Conservation (phyloP, 2,797 vertebrate genomes). For the Parauchenoglanis ngamensis region DNA sequence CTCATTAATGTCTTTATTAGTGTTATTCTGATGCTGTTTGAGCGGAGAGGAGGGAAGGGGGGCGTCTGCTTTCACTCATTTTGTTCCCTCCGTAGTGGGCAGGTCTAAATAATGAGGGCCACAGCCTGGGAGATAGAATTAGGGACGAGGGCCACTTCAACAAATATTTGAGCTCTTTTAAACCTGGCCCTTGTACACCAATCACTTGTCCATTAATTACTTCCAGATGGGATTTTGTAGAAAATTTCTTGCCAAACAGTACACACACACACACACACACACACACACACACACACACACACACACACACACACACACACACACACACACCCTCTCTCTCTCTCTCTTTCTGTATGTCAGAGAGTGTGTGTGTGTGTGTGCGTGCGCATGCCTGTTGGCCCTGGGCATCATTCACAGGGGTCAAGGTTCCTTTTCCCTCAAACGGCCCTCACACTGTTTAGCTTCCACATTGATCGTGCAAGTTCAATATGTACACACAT, state of each 20-base stretch:
- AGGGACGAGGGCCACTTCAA: conserved; percentile 94
- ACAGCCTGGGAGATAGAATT: conserved; percentile 97
- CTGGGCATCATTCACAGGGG: conserved; percentile 54
- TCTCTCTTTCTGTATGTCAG: conserved; percentile 23
- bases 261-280: background rate
- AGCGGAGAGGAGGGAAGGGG: conserved; percentile 78
- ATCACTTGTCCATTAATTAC: conserved; percentile 88
- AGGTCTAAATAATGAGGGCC: conserved; percentile 98
- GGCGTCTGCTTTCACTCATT: conserved; percentile 80
- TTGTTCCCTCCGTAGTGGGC: conserved; percentile 69
- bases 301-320: background rate
- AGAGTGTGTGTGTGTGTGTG: conserved; percentile 17
- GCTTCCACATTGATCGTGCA: conserved; percentile 56
- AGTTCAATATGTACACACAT: conserved; percentile 53
- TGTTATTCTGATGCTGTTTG: conserved; percentile 87
- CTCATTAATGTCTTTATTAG: conserved; percentile 93
- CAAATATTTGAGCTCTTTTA: conserved; percentile 91
- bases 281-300: background rate
- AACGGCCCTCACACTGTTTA: conserved; percentile 49
- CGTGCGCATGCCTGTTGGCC: conserved; percentile 28
- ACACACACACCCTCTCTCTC: background rate
- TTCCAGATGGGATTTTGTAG: conserved; percentile 79
- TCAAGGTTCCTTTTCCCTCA: conserved; percentile 66
- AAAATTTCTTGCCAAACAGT: conserved; percentile 63
- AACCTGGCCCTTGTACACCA: conserved; percentile 73